Conservation (phyloP, 2,797 vertebrate genomes). For the Sparidentex hasta region DNA sequence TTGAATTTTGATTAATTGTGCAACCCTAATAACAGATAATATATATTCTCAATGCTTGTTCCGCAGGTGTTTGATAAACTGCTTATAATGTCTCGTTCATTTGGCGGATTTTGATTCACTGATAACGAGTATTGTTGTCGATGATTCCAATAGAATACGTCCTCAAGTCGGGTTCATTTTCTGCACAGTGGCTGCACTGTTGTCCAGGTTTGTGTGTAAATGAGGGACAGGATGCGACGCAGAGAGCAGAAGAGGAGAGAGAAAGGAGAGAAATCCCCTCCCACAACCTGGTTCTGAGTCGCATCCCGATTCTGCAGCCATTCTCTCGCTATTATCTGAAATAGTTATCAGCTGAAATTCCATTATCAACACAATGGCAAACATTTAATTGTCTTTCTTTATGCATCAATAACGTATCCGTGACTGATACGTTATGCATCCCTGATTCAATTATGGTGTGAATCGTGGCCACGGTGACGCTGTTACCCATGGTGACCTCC, state of each 20-base stretch:
- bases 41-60: not conserved
- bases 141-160: not conserved
- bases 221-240: too few relatives aligned
- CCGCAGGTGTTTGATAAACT: not conserved
- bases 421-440: not conserved
- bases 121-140: not conserved
- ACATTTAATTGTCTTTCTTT: not conserved
- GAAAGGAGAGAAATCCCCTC: too few relatives aligned
- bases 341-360: not conserved
- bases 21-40: too few relatives aligned
- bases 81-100: not conserved
- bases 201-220: not conserved
- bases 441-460: too few relatives aligned
- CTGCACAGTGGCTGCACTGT: not conserved
- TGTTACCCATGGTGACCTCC: constrained; percentile 11
- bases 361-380: not conserved
- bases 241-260: too few relatives aligned
- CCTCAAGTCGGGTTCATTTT: not conserved
- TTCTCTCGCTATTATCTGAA: not conserved
- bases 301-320: not conserved
- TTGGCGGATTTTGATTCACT: not conserved
- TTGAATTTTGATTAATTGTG: too few relatives aligned
- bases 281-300: too few relatives aligned
- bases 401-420: not conserved
- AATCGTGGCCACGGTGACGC: constrained; percentile 1